Base-by-base conservation (phyloP, 2,113 vertebrate species). In the Oriolus oriolus region DNA sequence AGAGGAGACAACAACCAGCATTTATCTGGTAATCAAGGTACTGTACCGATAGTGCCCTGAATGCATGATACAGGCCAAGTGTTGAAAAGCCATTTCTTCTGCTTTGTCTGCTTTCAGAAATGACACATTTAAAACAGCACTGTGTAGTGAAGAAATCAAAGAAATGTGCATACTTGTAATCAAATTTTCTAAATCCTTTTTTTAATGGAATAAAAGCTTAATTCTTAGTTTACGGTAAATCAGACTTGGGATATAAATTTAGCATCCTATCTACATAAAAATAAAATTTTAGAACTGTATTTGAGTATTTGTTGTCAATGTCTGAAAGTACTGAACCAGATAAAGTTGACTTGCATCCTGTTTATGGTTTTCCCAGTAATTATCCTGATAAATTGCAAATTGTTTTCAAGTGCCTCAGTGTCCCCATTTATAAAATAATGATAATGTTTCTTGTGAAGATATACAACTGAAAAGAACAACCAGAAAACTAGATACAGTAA, bases 11-110 rank as follows among this genome's bases (percentile, higher is more conserved):
- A 31, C 80, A 96, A 84, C 70, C 76, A 92, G 44, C 71, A 94
- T 96, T 97, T 97, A 96, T 91, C 78, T 26, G 9, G 57, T 93
- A 97, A 97, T 95, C 87, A 94, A 96, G 79, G 60, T 93, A 60
- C 30, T 70, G 7, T 64, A 39, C 27, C 71, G 74, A 64, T 57
- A 68, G 60, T 81, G 35, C 13, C 87, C 37, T 74, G 82, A 95
- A 90, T 69, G 19, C 15, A 41, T 63, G 80, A 95, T 82, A 68
- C 6, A 91, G 50, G 57, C 23, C 69, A 79, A 83, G 21, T 13
- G 45, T 56, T 27, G 27, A n/a, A 78, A 85, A 93, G 27, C 17
- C 3, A 66, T 91, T 96, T 92, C 31, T 75, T 95, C 60, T 76
- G 10, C 69, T 80, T 79, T 61, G 18, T 76, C 39, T 84, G 21